phyloP scores from a whole-genome alignment of 2,797 vertebrate genomes.

The Nasua narica region DNA sequence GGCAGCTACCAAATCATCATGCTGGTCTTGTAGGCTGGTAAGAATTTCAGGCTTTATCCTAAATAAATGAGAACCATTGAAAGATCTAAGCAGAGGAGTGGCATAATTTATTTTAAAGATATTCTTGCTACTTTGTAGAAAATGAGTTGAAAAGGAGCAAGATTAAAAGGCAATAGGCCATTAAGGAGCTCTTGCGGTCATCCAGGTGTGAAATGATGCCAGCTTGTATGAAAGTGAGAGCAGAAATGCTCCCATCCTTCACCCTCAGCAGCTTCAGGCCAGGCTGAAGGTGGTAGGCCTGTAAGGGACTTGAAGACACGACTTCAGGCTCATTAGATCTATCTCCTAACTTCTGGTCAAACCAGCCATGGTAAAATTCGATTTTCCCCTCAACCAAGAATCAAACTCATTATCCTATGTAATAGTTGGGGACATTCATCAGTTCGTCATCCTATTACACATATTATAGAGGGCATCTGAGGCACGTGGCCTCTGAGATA shows the following conservation, averaged over 20 bases:
- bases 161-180: slow-evolving; percentile 30
- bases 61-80: background rate
- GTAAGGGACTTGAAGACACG: background rate
- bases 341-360: background rate
- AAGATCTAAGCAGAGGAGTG: background rate
- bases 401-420: background rate
- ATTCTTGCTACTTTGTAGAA: slow-evolving; percentile 30
- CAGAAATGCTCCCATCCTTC: background rate
- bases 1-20: background rate
- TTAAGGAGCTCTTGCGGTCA: background rate
- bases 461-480: background rate
- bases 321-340: background rate
- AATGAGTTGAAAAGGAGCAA: slow-evolving; percentile 38
- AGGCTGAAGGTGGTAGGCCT: background rate
- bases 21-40: background rate
- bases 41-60: background rate
- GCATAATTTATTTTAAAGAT: slow-evolving; percentile 51
- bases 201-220: background rate
- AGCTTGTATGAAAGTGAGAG: background rate
- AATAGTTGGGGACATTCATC: background rate
- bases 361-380: background rate
- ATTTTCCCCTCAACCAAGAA: background rate
- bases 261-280: background rate
- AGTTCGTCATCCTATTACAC: background rate
- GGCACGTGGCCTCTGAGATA: background rate